Evolutionary conservation across 2,888 invertebrate species (phyloP).

Genomic region (Crossocerus cetratus): DNA sequence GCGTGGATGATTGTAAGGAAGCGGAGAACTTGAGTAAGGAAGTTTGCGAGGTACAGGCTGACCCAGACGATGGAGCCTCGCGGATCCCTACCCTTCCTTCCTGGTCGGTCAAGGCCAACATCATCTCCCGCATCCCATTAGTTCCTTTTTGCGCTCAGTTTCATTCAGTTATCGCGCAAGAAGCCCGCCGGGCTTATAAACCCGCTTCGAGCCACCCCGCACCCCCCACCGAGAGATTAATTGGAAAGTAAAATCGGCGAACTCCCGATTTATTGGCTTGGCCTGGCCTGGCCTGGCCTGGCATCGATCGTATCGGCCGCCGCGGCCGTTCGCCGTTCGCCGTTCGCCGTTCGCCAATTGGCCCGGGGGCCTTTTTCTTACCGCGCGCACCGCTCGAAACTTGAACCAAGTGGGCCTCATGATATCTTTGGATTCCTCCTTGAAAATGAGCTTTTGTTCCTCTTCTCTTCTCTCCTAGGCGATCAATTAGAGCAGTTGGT

Average conservation of each 20-base stretch:
- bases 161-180: constrained; percentile 60
- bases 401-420: no score
- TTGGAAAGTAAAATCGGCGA: background rate
- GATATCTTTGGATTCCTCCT: no score
- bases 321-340: constrained; percentile 12
- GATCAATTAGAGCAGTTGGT: no score
- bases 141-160: constrained; percentile 59
- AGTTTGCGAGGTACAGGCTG: constrained; percentile 57
- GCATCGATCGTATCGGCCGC: no score
- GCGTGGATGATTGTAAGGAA: no score
- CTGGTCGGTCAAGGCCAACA: constrained; percentile 69
- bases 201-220: background rate
- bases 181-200: constrained; percentile 46
- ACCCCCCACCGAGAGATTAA: background rate
- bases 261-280: background rate
- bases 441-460: no score
- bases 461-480: no score
- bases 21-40: constrained; percentile 57
- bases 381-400: no score
- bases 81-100: constrained; percentile 62
- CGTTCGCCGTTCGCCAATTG: constrained; percentile 30
- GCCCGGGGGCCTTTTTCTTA: constrained; percentile 26
- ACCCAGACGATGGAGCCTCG: constrained; percentile 63
- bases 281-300: no score
- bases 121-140: constrained; percentile 63